These are phyloP conservation scores for Borostomias antarcticus DNA, from an alignment of 2,797 vertebrate species.

Conservation along the genomic window DNA sequence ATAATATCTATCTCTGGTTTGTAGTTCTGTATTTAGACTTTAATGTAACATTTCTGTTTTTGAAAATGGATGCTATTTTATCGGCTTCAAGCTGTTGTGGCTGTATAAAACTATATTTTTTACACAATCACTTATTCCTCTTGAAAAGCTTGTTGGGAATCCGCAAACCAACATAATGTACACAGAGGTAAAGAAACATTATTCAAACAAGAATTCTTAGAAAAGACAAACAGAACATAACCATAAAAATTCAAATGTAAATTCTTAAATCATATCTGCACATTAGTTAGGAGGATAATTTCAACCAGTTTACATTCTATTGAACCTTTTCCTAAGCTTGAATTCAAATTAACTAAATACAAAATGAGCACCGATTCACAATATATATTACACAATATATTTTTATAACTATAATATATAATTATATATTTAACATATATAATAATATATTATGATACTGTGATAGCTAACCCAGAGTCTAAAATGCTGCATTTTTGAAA, in stretches of 20 bases:
- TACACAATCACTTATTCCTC: conserved; percentile 23
- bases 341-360: conserved; percentile 82
- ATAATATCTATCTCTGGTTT: conserved; percentile 45
- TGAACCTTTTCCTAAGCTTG: conserved; percentile 45
- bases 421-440: conserved; percentile 88
- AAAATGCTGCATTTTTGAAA: conserved; percentile 96
- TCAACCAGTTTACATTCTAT: conserved; percentile 61
- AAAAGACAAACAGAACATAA: conserved; percentile 53
- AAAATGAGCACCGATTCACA: conserved; percentile 99
- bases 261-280: conserved; percentile 40
- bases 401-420: conserved; percentile 81
- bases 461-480: conserved; percentile 97
- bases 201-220: conserved; percentile 37
- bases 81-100: background rate
- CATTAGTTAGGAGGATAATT: conserved; percentile 54
- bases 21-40: conserved; percentile 32
- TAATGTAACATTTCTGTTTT: conserved; percentile 38
- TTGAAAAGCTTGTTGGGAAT: conserved; percentile 35
- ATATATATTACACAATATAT: conserved; percentile 72
- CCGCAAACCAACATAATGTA: conserved; percentile 52
- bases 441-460: conserved; percentile 65
- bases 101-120: conserved; percentile 17
- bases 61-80: conserved; percentile 3
- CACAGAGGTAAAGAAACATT: conserved; percentile 51
- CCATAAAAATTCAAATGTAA: conserved; percentile 21